A percentile compares a stretch with the other conserved stretches of the same genome.
Evolutionary conservation across 2,797 vertebrate species (phyloP).

Genomic region (Gadopsis bispinosus): DNA sequence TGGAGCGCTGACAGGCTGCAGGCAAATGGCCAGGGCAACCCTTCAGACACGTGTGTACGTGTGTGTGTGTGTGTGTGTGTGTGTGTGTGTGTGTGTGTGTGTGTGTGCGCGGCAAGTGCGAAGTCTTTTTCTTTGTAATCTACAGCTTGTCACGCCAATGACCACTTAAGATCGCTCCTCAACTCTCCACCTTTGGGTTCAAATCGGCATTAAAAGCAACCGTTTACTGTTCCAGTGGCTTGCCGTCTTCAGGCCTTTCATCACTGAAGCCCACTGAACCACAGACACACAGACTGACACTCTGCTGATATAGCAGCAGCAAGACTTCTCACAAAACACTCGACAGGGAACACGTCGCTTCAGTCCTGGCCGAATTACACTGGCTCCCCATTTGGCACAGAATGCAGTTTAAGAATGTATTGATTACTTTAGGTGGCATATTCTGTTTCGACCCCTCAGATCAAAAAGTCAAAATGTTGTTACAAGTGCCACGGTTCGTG

Average conservation of each 20-base stretch:
- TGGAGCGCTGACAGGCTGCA: slow-evolving; percentile 45
- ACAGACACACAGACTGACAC: background rate
- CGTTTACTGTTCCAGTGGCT: background rate
- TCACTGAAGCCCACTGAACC: background rate
- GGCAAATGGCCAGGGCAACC: slow-evolving; percentile 57
- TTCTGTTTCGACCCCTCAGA: too few relatives aligned
- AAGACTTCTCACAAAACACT: too few relatives aligned
- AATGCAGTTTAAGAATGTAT: too few relatives aligned
- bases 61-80: slow-evolving; percentile 4
- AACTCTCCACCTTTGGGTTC: slow-evolving; percentile 10
- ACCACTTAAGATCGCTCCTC: background rate
- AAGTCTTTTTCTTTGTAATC: slow-evolving; percentile 32
- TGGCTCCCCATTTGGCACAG: too few relatives aligned
- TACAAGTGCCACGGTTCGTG: too few relatives aligned
- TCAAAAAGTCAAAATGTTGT: too few relatives aligned
- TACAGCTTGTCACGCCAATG: slow-evolving; percentile 12
- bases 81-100: background rate
- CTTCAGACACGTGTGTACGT: slow-evolving; percentile 49
- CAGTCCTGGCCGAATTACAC: too few relatives aligned
- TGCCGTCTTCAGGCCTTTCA: background rate
- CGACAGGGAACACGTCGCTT: too few relatives aligned
- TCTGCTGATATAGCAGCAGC: background rate
- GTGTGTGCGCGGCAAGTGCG: slow-evolving; percentile 14
- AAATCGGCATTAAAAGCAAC: background rate
- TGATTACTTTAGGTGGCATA: too few relatives aligned